Percentiles rank a stretch among this genome's conserved stretches.
Evolutionary conservation across 1,140 invertebrate genomes (phyloP).

Genomic region (Oedothorax gibbosus): DNA sequence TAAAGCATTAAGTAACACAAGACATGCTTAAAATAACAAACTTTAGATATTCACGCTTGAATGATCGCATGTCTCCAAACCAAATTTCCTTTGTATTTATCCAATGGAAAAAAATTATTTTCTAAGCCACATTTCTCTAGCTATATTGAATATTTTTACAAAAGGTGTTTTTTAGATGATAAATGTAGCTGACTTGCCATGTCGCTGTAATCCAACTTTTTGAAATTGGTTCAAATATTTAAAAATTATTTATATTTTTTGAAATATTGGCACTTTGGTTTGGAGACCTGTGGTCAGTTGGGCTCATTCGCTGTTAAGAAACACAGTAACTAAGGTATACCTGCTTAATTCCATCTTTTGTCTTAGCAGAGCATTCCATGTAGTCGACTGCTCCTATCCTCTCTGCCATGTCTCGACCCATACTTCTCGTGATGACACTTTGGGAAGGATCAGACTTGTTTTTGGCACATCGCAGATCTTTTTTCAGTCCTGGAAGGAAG

Average conservation of each 20-base stretch:
- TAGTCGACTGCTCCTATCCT: slow-evolving; percentile 39
- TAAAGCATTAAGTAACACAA: too few relatives aligned
- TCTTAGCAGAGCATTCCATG: slow-evolving; percentile 39
- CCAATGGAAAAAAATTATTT: too few relatives aligned
- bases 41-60: too few relatives aligned
- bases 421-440: slow-evolving; percentile 26
- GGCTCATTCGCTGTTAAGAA: background rate
- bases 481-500: slow-evolving; percentile 23
- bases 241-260: background rate
- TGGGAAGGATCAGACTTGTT: background rate
- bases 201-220: background rate
- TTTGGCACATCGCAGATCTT: slow-evolving; percentile 10
- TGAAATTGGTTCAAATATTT: background rate
- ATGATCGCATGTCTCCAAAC: too few relatives aligned
- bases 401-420: slow-evolving; percentile 41
- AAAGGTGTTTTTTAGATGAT: background rate
- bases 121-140: too few relatives aligned
- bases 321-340: background rate
- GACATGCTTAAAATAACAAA: too few relatives aligned
- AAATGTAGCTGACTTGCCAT: background rate
- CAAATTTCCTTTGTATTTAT: too few relatives aligned
- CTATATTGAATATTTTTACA: background rate
- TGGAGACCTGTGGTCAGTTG: background rate
- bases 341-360: slow-evolving; percentile 19
- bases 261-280: background rate